Conservation (phyloP, 2,888 invertebrate species). For the Dioctria linearis region DNA sequence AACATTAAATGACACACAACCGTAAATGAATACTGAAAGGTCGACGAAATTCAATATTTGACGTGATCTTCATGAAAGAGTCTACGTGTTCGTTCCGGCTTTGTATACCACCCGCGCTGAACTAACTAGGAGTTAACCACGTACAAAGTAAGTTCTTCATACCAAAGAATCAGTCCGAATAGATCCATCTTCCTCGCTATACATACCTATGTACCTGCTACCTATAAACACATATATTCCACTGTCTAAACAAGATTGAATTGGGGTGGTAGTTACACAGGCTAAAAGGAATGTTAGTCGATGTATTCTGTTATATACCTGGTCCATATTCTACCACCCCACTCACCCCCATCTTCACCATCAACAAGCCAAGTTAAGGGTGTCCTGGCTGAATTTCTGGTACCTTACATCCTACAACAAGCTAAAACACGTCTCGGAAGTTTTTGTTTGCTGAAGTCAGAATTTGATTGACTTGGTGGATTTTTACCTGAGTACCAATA, state of each 20-base stretch:
- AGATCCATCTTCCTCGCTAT: not conserved
- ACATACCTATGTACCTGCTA: not conserved
- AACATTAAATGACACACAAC: constrained; percentile 39
- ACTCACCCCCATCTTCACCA: not conserved
- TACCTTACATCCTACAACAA: constrained; percentile 23
- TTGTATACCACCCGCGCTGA: not conserved
- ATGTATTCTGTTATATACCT: not conserved
- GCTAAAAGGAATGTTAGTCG: not conserved
- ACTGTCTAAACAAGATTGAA: not conserved
- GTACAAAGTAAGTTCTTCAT: constrained; percentile 39
- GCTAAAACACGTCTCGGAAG: constrained; percentile 40
- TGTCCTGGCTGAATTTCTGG: constrained; percentile 2
- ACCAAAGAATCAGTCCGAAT: not conserved
- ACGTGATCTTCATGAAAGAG: constrained; percentile 63
- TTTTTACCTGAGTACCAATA: constrained; percentile 42
- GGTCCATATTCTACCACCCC: not conserved
- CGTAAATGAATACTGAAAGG: constrained; percentile 50
- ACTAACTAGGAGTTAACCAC: constrained; percentile 46
- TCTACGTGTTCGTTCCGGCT: constrained; percentile 26
- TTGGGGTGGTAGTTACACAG: not conserved
- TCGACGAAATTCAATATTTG: constrained; percentile 62
- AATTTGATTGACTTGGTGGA: constrained; percentile 49
- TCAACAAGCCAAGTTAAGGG: not conserved
- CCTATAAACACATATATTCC: not conserved
- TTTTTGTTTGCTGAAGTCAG: constrained; percentile 42